Conservation (phyloP, 1,140 invertebrate species). For the Drosophila ficusphila region DNA sequence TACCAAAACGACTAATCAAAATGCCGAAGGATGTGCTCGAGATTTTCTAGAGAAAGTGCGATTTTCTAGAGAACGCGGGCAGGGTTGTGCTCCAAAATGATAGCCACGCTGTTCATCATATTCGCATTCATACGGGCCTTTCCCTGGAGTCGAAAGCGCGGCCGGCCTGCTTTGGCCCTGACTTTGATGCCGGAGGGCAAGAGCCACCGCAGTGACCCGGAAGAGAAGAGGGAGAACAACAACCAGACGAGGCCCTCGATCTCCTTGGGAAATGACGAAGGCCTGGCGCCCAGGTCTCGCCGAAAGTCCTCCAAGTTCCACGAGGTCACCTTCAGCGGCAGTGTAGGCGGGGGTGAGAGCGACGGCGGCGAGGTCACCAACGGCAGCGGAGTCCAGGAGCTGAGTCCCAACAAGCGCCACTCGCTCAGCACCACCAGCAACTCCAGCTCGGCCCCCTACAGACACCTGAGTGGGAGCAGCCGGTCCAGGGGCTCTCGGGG, state of each 20-base stretch:
- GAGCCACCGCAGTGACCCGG: constrained; percentile 15
- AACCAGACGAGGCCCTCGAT: constrained; percentile 57
- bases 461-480: constrained; percentile 41
- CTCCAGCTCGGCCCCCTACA: constrained; percentile 59
- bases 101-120: constrained; percentile 83
- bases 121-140: constrained; percentile 84
- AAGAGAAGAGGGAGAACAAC: constrained; percentile 53
- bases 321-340: constrained; percentile 80
- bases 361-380: constrained; percentile 28
- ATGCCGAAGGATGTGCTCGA: constrained; percentile 8
- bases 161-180: constrained; percentile 45
- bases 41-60: constrained; percentile 11
- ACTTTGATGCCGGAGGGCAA: constrained; percentile 39
- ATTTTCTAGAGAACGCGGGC: constrained; percentile 11
- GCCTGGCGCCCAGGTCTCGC: constrained; percentile 35
- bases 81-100: constrained; percentile 56
- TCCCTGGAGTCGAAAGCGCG: constrained; percentile 73
- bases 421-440: constrained; percentile 65
- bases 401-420: constrained; percentile 35
- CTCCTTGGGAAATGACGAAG: constrained; percentile 50
- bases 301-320: constrained; percentile 78
- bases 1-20: constrained; percentile 2
- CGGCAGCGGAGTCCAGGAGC: background rate
- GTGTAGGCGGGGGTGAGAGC: constrained; percentile 75
- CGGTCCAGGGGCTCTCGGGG: constrained; percentile 56